phyloP scores from a whole-genome alignment of 2,888 invertebrate species.

The Cryptops parisi region DNA sequence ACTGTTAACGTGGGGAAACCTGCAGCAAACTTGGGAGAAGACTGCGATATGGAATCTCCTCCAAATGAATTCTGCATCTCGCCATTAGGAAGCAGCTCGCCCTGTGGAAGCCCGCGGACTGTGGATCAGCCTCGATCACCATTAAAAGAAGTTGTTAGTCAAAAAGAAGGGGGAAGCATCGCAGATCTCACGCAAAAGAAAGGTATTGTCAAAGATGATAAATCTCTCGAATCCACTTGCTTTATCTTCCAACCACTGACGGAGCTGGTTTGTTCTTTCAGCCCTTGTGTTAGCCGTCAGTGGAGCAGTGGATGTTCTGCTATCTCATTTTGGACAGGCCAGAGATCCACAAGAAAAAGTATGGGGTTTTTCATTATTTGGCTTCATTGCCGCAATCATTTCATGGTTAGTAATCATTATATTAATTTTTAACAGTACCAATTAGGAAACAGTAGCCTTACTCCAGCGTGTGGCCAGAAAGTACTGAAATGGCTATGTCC shows the following conservation, averaged over 20 bases:
- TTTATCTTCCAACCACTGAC: not conserved
- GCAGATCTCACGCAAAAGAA: constrained; percentile 21
- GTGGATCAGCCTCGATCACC: not conserved
- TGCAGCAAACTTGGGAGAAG: no score
- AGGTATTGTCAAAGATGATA: constrained; percentile 18
- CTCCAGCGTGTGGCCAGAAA: constrained; percentile 39
- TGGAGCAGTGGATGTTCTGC: constrained; percentile 56
- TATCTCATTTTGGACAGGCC: constrained; percentile 54
- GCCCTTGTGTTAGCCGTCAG: constrained; percentile 56
- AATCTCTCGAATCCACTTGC: not conserved
- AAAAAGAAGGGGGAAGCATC: not conserved
- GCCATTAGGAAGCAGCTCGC: constrained; percentile 16
- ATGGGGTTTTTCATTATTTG: no score
- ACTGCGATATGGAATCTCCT: constrained; percentile 18
- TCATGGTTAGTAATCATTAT: no score
- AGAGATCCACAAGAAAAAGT: constrained; percentile 16
- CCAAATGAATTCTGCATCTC: constrained; percentile 21
- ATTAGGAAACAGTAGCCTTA: constrained; percentile 19
- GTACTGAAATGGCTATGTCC: constrained; percentile 64
- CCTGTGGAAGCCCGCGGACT: not conserved
- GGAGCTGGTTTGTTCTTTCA: no score
- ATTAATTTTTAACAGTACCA: constrained; percentile 11
- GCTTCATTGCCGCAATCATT: no score
- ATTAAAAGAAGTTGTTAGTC: not conserved
- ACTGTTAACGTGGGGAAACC: no score